Evolutionary conservation across 2,797 vertebrate genomes (phyloP), one percentile per base, ranked within the genome.

Genomic region (Dendrocincla tyrannina): DNA sequence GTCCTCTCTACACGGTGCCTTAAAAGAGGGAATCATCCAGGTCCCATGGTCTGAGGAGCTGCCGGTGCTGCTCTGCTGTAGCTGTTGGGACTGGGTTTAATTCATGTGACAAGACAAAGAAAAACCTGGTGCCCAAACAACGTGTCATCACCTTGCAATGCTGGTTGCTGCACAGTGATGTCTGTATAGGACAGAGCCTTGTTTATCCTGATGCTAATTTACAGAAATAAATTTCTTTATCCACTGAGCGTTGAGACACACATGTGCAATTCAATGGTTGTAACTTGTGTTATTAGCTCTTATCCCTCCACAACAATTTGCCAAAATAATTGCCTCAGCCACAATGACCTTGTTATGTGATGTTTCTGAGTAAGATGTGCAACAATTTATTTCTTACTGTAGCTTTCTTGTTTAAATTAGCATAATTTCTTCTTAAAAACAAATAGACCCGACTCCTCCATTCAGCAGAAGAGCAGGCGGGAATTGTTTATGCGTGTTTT

Each of bases 311-410:
- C 67, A 88, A 81, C 88, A 87, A 96, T 97, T 96, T 97, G 88
- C 93, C 77, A 92, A 75, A 97, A 96, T 97, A 97, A 96, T 97
- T 97, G 95, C 90, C 85, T 95, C 67, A 79, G 85, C 93, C 68
- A 81, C 84, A 79, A 92, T 90, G 91, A 96, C 96, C 88, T 97
- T 96, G 91, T 95, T 95, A 96, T 89, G 74, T 89, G 96, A 89
- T 96, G 70, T 77, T 95, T 93, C 91, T 64, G 50, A 93, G 77
- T 42, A 86, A 92, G 86, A 95, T 96, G 44, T 63, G 86, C 67
- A 81, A 76, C 70, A 41, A 72, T 96, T 91, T 96, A 85, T 95
- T 93, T 92, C 58, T 87, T 95, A 59, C 39, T 69, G 64, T 68
- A 78, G 76, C 74, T 96, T 96, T 92, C 91, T 85, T 91, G 85